phyloP scores from a whole-genome alignment of 2,888 invertebrate species.

The Pyrrhosoma nymphula region DNA sequence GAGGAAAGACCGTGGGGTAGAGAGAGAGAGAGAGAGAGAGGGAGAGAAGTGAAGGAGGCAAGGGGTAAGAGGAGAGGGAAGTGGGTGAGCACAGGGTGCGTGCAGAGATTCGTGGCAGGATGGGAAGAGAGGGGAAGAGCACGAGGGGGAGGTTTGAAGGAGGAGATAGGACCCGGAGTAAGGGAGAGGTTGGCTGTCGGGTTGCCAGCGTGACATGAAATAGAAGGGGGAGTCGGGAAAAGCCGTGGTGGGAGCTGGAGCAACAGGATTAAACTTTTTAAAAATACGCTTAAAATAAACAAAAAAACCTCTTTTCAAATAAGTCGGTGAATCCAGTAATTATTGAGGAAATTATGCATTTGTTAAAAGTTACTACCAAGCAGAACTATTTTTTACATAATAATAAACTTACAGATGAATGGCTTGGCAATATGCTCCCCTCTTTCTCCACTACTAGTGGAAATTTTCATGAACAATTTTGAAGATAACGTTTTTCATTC shows the following conservation, averaged over 20 bases:
- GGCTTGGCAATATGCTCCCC: too few relatives aligned
- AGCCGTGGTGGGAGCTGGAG: neutral
- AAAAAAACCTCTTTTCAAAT: too few relatives aligned
- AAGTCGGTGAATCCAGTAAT: too few relatives aligned
- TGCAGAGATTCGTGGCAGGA: neutral
- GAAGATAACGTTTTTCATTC: too few relatives aligned
- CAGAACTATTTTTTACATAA: too few relatives aligned
- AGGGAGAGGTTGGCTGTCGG: neutral
- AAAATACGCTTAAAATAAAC: too few relatives aligned
- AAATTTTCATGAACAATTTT: too few relatives aligned
- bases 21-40: neutral
- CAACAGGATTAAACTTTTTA: too few relatives aligned
- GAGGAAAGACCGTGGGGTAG: neutral
- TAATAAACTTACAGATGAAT: too few relatives aligned
- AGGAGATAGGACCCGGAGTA: neutral
- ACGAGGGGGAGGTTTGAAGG: neutral
- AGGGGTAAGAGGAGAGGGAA: neutral
- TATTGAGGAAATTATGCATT: too few relatives aligned
- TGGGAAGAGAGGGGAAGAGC: neutral
- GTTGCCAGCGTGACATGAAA: neutral
- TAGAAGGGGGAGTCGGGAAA: neutral
- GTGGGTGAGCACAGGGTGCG: neutral
- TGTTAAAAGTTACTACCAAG: too few relatives aligned
- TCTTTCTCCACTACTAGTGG: too few relatives aligned
- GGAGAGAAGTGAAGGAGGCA: neutral